Evolutionary conservation across 2,888 invertebrate genomes (phyloP).

Genomic region (Myopa testacea): DNA sequence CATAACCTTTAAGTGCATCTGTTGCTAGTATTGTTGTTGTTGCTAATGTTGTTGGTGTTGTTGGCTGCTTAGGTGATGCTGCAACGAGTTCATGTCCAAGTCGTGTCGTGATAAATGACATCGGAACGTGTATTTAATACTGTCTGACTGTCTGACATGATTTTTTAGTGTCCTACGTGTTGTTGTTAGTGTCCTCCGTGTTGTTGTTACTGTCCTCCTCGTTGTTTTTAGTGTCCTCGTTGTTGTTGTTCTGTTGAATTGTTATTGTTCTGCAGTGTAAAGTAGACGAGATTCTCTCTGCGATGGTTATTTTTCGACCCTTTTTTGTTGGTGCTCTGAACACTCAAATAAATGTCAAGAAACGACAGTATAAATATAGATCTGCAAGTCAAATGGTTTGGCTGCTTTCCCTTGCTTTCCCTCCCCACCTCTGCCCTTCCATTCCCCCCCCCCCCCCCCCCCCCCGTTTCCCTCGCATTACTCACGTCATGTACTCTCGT

Average conservation of each 20-base stretch:
- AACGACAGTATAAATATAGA: not conserved
- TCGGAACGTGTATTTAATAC: constrained; percentile 14
- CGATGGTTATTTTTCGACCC: no score
- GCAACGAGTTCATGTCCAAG: not conserved
- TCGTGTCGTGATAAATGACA: constrained; percentile 14
- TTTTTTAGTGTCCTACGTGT: constrained; percentile 11
- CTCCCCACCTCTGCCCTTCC: no score
- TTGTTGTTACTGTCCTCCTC: not conserved
- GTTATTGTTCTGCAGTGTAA: not conserved
- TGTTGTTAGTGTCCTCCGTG: not conserved
- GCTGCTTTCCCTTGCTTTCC: not conserved
- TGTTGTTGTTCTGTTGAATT: constrained; percentile 12
- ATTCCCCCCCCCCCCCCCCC: no score
- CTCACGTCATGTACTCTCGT: no score
- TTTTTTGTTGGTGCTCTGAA: constrained; percentile 19
- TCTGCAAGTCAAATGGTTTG: constrained; percentile 38
- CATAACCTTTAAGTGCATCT: constrained; percentile 18
- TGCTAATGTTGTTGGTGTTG: not conserved
- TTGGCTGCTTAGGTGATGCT: not conserved
- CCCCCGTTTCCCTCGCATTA: no score
- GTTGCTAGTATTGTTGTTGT: not conserved
- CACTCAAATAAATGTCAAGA: constrained; percentile 9
- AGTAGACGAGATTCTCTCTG: not conserved
- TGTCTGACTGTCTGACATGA: not conserved
- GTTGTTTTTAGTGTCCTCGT: not conserved